Evolutionary conservation across 2,797 vertebrate genomes (phyloP).

Genomic region (Argya squamiceps): DNA sequence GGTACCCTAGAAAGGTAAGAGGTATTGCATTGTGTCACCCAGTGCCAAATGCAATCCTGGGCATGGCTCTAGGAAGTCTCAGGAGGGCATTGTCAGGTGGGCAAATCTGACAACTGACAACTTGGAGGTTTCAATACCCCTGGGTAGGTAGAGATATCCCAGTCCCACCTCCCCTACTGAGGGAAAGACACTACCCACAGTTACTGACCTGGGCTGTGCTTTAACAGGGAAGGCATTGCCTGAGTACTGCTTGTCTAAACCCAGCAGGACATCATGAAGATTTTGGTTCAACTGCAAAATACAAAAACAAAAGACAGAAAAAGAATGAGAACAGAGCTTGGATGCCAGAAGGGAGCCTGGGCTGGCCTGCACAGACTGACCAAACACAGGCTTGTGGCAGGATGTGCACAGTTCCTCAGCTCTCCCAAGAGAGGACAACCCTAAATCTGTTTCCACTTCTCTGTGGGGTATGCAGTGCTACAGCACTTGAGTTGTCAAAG

Average conservation of each 20-base stretch:
- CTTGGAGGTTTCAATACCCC: neutral
- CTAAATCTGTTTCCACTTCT: neutral
- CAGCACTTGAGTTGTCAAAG: neutral
- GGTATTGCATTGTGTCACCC: neutral
- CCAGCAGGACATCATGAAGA: constrained; percentile 90
- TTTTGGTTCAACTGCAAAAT: constrained; percentile 88
- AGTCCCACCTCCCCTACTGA: neutral
- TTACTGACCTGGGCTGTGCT: constrained; percentile 82
- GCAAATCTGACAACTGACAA: neutral
- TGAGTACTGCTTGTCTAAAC: constrained; percentile 87
- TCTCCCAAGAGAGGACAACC: neutral
- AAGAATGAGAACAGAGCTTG: neutral
- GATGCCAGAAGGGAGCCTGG: neutral
- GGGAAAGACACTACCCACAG: neutral
- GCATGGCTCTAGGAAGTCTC: neutral
- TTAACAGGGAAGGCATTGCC: constrained; percentile 78
- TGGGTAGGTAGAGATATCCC: neutral
- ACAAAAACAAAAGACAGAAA: neutral
- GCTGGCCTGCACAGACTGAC: neutral
- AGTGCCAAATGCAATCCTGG: neutral
- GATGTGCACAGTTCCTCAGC: neutral
- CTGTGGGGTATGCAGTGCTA: neutral
- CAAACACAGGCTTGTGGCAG: neutral
- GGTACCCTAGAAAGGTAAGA: neutral
- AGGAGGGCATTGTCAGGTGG: neutral